phyloP scores from a whole-genome alignment of 2,797 vertebrate species.

The Coreius guichenoti region DNA sequence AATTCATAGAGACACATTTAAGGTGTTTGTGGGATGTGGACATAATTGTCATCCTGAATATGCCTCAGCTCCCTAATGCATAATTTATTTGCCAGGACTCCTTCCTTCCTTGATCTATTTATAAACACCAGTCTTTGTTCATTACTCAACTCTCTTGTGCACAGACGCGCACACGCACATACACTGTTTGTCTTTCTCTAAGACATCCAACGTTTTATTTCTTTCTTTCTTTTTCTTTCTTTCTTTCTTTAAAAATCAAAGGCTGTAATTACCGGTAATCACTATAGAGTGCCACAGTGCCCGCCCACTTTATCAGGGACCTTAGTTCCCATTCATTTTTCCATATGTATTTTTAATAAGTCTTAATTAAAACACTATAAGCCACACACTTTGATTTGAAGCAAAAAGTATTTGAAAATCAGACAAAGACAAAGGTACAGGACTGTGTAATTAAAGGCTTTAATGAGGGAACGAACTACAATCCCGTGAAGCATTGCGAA shows the following conservation, averaged over 20 bases:
- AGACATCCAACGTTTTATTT: background rate
- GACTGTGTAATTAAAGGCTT: background rate
- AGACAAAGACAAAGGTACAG: background rate
- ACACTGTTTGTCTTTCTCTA: background rate
- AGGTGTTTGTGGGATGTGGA: conserved; percentile 38
- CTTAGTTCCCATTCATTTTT: background rate
- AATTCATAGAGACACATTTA: conserved; percentile 43
- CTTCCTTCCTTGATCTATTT: conserved; percentile 60
- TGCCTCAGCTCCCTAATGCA: conserved; percentile 44
- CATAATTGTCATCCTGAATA: conserved; percentile 55
- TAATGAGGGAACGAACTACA: background rate
- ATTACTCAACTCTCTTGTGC: conserved; percentile 39
- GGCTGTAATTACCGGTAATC: conserved; percentile 3
- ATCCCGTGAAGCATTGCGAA: background rate
- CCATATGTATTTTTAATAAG: background rate
- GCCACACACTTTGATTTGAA: background rate
- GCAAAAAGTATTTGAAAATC: background rate
- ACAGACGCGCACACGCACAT: too few relatives aligned
- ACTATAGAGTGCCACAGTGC: background rate
- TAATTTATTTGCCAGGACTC: conserved; percentile 61
- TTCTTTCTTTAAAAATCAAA: conserved; percentile 10
- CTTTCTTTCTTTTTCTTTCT: background rate
- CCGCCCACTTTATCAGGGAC: background rate
- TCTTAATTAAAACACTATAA: conserved; percentile 13
- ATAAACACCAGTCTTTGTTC: conserved; percentile 60